phyloP scores from a whole-genome alignment of 2,113 vertebrate genomes.

The Rhombomys opimus region DNA sequence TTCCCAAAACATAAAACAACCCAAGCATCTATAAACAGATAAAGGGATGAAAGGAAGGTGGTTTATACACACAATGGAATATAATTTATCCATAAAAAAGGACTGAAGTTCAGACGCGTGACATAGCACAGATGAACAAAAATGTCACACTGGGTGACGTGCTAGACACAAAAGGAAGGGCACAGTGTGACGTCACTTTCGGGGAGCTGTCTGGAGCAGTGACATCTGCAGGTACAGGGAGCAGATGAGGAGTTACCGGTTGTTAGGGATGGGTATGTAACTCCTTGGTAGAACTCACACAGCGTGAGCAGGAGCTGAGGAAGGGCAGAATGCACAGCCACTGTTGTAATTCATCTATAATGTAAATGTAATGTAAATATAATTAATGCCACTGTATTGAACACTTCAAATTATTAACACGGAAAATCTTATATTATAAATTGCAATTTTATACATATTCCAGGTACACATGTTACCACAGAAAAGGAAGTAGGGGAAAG shows the following conservation, averaged over 20 bases:
- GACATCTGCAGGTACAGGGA: background rate
- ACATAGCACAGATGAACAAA: background rate
- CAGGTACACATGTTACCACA: background rate
- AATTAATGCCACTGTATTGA: background rate
- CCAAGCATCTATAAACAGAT: background rate
- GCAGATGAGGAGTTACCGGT: background rate
- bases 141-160: background rate
- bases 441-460: background rate
- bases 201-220: background rate
- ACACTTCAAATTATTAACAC: conserved; percentile 15
- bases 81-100: conserved; percentile 16
- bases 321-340: background rate
- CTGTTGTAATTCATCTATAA: background rate
- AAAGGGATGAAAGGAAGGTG: background rate
- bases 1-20: background rate
- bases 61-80: background rate
- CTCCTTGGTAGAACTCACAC: background rate
- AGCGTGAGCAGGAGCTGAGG: background rate
- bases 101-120: background rate
- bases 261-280: background rate
- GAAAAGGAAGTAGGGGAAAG: conserved; percentile 26
- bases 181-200: background rate
- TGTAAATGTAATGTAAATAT: background rate
- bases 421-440: background rate
- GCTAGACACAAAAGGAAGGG: background rate